Conservation (phyloP, 2,113 vertebrate species). For the Bos taurus region DNA sequence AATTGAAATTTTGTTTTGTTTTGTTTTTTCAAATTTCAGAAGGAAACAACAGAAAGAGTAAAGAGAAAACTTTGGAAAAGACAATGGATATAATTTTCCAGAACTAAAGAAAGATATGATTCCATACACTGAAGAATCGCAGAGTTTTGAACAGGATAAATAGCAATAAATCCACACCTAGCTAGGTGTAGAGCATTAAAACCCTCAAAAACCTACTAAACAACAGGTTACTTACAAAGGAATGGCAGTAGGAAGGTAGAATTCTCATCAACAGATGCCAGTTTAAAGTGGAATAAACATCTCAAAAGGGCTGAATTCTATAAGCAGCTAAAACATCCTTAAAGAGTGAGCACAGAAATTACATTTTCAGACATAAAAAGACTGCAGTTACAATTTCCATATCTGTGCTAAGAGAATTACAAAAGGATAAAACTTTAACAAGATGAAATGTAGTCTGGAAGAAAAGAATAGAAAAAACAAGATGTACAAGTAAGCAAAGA, state of each 20-base stretch:
- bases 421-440: neutral
- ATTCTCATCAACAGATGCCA: neutral
- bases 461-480: neutral
- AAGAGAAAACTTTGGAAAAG: neutral
- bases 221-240: neutral
- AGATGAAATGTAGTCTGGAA: neutral
- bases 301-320: neutral
- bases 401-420: neutral
- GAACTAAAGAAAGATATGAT: neutral
- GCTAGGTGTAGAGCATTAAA: neutral
- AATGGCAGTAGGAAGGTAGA: neutral
- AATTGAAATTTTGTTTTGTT: neutral
- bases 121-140: neutral
- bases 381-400: neutral
- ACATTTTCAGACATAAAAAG: neutral
- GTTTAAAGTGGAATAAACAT: neutral
- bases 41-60: neutral
- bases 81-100: neutral
- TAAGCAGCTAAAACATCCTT: neutral
- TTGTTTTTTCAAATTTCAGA: neutral
- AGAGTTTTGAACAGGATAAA: neutral
- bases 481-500: neutral
- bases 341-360: neutral
- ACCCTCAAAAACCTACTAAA: neutral
- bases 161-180: neutral